Conservation (phyloP, 2,888 invertebrate genomes). For the Epiblema foenella region DNA sequence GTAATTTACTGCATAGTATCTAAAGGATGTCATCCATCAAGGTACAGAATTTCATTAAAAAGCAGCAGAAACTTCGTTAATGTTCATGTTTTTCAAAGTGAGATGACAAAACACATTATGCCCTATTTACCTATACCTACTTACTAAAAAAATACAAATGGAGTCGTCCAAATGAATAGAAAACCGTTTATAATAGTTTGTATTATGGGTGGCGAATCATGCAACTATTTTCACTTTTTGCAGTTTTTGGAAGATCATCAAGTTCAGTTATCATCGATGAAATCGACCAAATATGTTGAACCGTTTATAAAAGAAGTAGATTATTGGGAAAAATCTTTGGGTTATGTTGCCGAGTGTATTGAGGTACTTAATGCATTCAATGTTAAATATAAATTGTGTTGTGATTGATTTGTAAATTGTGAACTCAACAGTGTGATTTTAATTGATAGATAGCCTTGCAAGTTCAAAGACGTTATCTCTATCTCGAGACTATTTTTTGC, state of each 20-base stretch:
- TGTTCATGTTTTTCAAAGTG: too few relatives aligned
- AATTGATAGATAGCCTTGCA: constrained; percentile 84
- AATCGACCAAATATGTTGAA: constrained; percentile 93
- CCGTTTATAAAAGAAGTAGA: constrained; percentile 94
- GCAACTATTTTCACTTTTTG: background rate
- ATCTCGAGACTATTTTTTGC: constrained; percentile 94
- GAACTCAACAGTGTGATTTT: background rate
- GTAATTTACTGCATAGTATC: too few relatives aligned
- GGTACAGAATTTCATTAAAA: too few relatives aligned
- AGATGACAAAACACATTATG: too few relatives aligned
- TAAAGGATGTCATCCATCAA: too few relatives aligned
- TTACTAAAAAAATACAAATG: too few relatives aligned
- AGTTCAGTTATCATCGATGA: constrained; percentile 93
- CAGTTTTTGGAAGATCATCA: constrained; percentile 92
- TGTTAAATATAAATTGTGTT: background rate
- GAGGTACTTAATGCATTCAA: constrained; percentile 75
- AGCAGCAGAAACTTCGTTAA: too few relatives aligned
- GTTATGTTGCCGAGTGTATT: constrained; percentile 92
- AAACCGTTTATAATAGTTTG: too few relatives aligned
- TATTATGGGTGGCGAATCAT: background rate
- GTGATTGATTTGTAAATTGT: background rate
- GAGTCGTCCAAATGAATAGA: too few relatives aligned
- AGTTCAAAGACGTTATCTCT: constrained; percentile 94
- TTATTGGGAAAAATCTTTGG: constrained; percentile 93
- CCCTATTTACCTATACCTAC: too few relatives aligned